Conservation (phyloP, 2,113 vertebrate genomes). For the Lepidothrix coronata region DNA sequence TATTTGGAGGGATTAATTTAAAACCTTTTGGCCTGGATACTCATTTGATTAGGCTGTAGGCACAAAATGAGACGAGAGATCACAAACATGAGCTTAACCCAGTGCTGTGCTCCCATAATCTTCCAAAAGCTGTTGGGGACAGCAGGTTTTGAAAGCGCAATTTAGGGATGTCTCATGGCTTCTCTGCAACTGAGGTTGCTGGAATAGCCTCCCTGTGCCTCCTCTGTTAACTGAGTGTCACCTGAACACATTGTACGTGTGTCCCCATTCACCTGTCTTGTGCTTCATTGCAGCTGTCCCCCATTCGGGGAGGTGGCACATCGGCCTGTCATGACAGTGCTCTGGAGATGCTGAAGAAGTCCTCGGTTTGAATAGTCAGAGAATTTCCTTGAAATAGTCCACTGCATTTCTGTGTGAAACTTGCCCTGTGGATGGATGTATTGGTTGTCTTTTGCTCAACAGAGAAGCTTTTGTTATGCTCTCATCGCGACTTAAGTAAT, state of each 20-base stretch:
- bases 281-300: not conserved
- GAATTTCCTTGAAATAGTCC: not conserved
- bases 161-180: not conserved
- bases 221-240: not conserved
- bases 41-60: not conserved
- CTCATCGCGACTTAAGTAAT: not conserved
- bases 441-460: not conserved
- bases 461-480: not conserved
- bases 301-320: not conserved
- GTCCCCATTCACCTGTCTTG: not conserved
- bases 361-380: not conserved
- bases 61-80: not conserved
- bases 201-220: not conserved
- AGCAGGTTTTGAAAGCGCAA: not conserved
- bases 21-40: slow-evolving; percentile 22
- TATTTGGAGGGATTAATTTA: not conserved
- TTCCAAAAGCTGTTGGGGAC: not conserved
- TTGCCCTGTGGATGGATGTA: not conserved
- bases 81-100: not conserved
- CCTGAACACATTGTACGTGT: rapidly evolving
- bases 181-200: not conserved
- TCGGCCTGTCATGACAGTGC: not conserved
- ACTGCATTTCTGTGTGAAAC: not conserved
- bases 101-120: not conserved
- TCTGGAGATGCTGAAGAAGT: not conserved